phyloP scores from a whole-genome alignment of 2,113 vertebrate genomes.

The Anguilla rostrata region DNA sequence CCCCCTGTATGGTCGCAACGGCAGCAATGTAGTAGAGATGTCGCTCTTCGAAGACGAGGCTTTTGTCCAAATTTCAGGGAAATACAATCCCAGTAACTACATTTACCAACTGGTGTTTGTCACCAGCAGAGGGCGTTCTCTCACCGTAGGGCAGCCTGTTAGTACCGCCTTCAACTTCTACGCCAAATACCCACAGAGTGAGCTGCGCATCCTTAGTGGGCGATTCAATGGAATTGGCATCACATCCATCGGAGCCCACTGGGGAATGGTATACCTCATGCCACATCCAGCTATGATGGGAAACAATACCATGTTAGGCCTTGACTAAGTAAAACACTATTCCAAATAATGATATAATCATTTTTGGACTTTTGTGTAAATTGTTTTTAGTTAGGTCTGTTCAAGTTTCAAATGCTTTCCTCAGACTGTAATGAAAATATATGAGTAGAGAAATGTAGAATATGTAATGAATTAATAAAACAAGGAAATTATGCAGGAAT shows the following conservation, averaged over 20 bases:
- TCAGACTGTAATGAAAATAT: no score
- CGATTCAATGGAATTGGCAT: not conserved
- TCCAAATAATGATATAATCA: no score
- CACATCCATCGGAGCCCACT: conserved; percentile 31
- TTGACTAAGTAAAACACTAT: not conserved
- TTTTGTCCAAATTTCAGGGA: conserved; percentile 17
- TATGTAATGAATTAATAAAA: no score
- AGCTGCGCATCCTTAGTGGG: conserved; percentile 9
- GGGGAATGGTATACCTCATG: conserved; percentile 13
- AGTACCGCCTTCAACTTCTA: conserved; percentile 20
- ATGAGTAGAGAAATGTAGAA: no score
- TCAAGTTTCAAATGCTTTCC: no score
- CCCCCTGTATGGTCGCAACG: not conserved
- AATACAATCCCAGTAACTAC: conserved; percentile 13
- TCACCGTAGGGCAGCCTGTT: not conserved
- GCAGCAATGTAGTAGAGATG: not conserved
- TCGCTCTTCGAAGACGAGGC: conserved; percentile 12
- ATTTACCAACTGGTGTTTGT: conserved; percentile 18
- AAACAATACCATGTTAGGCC: not conserved
- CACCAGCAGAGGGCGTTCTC: conserved; percentile 29
- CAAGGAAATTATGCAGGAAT: no score
- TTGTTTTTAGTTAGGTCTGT: no score
- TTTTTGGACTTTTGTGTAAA: no score
- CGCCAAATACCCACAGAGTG: not conserved
- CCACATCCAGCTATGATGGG: not conserved